Base-by-base conservation (phyloP, 2,888 invertebrate species). In the Pantelozetes paolii region DNA sequence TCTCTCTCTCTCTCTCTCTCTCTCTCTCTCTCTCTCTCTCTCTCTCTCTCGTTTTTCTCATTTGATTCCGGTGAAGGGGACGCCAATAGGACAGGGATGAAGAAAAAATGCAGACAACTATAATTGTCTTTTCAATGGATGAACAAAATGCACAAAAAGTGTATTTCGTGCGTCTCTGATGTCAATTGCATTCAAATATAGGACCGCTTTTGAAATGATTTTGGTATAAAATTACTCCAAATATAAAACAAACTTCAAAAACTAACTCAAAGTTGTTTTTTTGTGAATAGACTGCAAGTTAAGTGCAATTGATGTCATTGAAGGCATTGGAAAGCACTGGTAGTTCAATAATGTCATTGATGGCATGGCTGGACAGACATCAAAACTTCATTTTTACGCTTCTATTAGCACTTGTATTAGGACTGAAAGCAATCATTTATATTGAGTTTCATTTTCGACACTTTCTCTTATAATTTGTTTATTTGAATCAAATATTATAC, bases 11-110 rank as follows among this genome's bases (percentile, higher is more conserved):
- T 57, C 57, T 57, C 57, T 57, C 57, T 57, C 57, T 57, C 57
- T 57, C 57, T 57, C 57, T 57, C 57, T 57, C 57, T 57, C 57
- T 57, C 57, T 57, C 57, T 57, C 57, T 57, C 57, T 57, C 57
- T 57, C 59, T 59, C 30, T 28, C 28, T 59, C 28, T 59, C 30
- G 28, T 30, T 59, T 6, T 30, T 6, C 6, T 2, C 20, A 23
- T 20, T 5, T 23, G 54, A 59, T 59, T 59, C 59, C 59, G 59
- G 59, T 59, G 28, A 20, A 2, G 59, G 59, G 59, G 59, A 13
- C 15, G 30, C 11, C 23, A 59, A 30, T 3, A 18, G 30, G 30
- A 59, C n/a, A 32, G 59, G 32, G 15, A 32, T 32, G 59, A n/a
- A 59, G 32, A 59, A 59, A 59, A 59, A 15, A 2, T 18, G 30